Evolutionary conservation across 2,797 vertebrate genomes (phyloP).

Genomic region (Gorsachius magnificus): DNA sequence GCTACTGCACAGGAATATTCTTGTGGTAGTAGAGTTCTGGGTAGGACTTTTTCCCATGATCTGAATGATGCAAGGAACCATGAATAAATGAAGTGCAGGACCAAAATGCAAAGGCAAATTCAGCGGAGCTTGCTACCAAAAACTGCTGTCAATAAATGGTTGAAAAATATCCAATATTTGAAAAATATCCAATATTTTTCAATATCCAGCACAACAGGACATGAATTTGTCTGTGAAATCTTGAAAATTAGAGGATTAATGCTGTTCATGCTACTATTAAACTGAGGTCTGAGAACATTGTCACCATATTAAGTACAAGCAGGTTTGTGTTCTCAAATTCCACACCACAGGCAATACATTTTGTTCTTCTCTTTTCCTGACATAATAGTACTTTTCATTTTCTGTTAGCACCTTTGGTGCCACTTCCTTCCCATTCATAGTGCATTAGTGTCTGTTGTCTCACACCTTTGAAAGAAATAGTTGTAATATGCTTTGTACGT

Average conservation of each 20-base stretch:
- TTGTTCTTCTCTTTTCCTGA: neutral
- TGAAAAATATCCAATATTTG: neutral
- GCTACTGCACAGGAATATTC: neutral
- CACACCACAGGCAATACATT: neutral
- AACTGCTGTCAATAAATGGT: neutral
- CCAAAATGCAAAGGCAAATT: neutral
- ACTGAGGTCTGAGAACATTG: neutral
- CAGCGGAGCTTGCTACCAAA: neutral
- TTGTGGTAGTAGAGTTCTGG: neutral
- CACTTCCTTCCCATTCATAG: neutral
- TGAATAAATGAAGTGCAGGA: neutral
- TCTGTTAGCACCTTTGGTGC: neutral
- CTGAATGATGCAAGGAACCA: neutral
- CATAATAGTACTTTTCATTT: neutral
- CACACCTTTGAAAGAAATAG: neutral
- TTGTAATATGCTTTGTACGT: neutral
- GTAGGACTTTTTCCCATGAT: neutral
- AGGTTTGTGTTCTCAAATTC: neutral
- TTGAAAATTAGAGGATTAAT: neutral
- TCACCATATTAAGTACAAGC: neutral
- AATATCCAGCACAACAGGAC: neutral
- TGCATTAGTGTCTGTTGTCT: neutral
- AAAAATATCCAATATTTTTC: neutral
- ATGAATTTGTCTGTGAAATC: neutral
- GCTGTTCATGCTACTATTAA: neutral